Percentiles rank a stretch among this genome's conserved stretches.
Evolutionary conservation across 2,797 vertebrate genomes (phyloP).

Genomic region (Apodemus agrarius): DNA sequence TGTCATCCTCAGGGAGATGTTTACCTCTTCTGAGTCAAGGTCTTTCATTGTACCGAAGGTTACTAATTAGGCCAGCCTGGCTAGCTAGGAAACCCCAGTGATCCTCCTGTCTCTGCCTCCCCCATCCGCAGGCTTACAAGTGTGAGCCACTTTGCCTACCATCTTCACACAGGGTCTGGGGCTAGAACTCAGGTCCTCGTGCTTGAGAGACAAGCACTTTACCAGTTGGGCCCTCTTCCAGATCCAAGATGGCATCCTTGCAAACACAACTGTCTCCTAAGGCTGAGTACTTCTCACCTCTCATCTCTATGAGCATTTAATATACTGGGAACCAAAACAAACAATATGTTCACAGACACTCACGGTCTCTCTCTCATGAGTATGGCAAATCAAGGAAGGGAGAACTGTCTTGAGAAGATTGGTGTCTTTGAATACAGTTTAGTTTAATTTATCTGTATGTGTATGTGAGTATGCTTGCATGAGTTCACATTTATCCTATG

Average conservation of each 20-base stretch:
- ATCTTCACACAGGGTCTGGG: background rate
- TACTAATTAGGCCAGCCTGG: background rate
- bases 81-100: background rate
- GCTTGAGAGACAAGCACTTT: background rate
- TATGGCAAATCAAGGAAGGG: background rate
- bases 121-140: background rate
- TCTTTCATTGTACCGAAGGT: background rate
- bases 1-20: background rate
- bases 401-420: background rate
- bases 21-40: background rate
- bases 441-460: background rate
- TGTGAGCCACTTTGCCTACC: background rate
- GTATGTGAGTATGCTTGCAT: too few relatives aligned
- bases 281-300: background rate
- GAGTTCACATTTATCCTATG: background rate
- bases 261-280: background rate
- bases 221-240: background rate
- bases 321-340: background rate
- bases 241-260: background rate
- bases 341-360: background rate
- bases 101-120: background rate
- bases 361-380: background rate
- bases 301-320: background rate
- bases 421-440: background rate
- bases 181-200: background rate